A percentile compares a stretch with the other conserved stretches of the same genome.
Evolutionary conservation across 2,888 invertebrate genomes (phyloP).

Genomic region (Caenorhabditis sp.): DNA sequence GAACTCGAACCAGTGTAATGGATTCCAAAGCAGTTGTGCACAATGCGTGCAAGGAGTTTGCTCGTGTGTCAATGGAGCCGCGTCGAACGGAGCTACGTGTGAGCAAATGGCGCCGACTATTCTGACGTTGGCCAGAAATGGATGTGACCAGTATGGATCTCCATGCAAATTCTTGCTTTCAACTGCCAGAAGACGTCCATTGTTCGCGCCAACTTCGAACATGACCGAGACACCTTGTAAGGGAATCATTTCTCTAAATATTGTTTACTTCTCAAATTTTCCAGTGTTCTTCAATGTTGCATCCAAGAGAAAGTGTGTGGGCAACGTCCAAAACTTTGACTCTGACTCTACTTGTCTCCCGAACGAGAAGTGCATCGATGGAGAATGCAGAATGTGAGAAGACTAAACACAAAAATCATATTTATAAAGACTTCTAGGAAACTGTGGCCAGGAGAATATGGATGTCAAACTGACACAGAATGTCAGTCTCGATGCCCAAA

Average conservation of each 20-base stretch:
- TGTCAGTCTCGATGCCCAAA: slow-evolving; percentile 79
- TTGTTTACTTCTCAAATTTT: slow-evolving; percentile 1
- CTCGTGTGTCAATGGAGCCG: slow-evolving; percentile 75
- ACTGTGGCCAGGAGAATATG: slow-evolving; percentile 82
- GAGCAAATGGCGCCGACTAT: slow-evolving; percentile 71
- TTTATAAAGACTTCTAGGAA: too few relatives aligned
- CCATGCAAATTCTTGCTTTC: slow-evolving; percentile 77
- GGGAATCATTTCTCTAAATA: slow-evolving; percentile 7
- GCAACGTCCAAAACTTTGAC: slow-evolving; percentile 72
- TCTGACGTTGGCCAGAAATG: slow-evolving; percentile 75
- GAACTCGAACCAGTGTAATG: slow-evolving; percentile 78
- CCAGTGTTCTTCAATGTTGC: slow-evolving; percentile 82
- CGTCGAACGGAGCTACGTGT: slow-evolving; percentile 78
- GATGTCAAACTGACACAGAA: slow-evolving; percentile 78
- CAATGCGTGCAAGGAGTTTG: slow-evolving; percentile 78
- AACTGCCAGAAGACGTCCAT: slow-evolving; percentile 78
- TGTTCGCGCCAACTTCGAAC: slow-evolving; percentile 79
- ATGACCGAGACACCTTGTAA: slow-evolving; percentile 73
- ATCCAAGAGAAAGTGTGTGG: slow-evolving; percentile 72
- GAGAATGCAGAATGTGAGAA: slow-evolving; percentile 73
- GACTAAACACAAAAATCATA: neutral
- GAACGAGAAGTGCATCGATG: slow-evolving; percentile 81
- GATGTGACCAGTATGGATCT: slow-evolving; percentile 81
- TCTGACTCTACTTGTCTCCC: slow-evolving; percentile 82
- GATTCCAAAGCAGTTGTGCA: slow-evolving; percentile 74